Evolutionary conservation across 2,797 vertebrate species (phyloP), one percentile per base, ranked within the genome.

Genomic region (Sebastes diaconus): DNA sequence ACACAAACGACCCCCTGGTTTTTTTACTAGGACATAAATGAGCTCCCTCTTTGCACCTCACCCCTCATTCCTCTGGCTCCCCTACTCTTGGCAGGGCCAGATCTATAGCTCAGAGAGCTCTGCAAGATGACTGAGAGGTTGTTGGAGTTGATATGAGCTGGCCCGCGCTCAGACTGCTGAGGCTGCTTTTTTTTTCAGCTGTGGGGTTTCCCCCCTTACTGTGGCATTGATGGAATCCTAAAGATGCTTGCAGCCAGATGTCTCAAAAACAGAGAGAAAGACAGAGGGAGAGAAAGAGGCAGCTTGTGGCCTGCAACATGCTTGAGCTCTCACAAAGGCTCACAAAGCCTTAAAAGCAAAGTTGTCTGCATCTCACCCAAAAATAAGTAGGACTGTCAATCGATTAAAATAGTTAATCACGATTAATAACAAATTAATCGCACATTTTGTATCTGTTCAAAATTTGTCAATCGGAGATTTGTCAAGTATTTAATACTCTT

Each of bases 161-260:
- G 87, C 77, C 57, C 4, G 1, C 20, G 20, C 75, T 88, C 86
- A 85, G 81, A 91, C 61, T 91, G 91, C 90, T 92, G 91, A 92
- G 84, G 84, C 75, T 57, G 90, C 87, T 85, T 87, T 88, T 90
- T 90, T 90, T 92, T 92, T 90, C 89, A 90, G 84, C 81, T 82
- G 80, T 84, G 88, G 90, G 88, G 75, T 90, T 91, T 90, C 90
- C 87, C 84, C 84, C 87, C 84, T 86, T 60, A 59, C 90, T 89
- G 85, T 87, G 90, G 90, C 86, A 91, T 89, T 87, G 79, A 80
- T 90, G 92, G 93, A 95, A 94, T 94, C 90, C 81, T 89, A 86
- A 91, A 89, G 90, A 93, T 91, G 89, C 79, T 87, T 83, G 69
- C 81, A 85, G 88, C 90, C 91, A 94, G 92, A 92, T 93, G 92